These are phyloP conservation scores for Enteromius thamalakanensis DNA, from an alignment of 2,797 vertebrate species.

Conservation along the genomic window DNA sequence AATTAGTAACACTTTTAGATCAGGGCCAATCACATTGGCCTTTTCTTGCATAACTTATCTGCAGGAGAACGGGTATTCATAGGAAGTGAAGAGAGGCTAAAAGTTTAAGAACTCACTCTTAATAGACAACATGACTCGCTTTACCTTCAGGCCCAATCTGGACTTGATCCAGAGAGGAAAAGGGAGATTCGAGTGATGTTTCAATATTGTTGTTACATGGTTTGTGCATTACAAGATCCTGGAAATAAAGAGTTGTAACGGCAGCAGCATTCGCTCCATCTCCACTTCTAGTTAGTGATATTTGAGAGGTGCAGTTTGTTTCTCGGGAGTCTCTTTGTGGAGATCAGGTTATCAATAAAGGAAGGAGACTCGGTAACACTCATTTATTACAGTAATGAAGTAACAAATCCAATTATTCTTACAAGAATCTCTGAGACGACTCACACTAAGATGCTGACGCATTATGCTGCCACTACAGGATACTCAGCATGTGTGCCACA, in stretches of 20 bases:
- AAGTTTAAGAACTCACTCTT: conserved; percentile 60
- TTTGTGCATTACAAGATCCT: neutral
- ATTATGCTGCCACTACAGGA: neutral
- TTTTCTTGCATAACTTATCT: conserved; percentile 82
- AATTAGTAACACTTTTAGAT: conserved; percentile 97
- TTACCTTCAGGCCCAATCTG: conserved; percentile 20
- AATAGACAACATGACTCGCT: conserved; percentile 56
- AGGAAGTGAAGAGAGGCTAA: conserved; percentile 58
- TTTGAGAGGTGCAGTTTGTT: conserved; percentile 23
- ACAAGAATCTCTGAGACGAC: neutral
- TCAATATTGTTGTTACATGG: neutral
- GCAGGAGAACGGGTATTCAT: conserved; percentile 66
- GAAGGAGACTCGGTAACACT: conserved; percentile 18
- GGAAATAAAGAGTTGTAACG: neutral
- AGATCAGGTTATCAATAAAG: conserved; percentile 37
- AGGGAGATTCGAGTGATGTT: neutral
- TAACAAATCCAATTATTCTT: conserved; percentile 23
- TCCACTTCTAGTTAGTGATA: neutral
- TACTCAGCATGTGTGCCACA: neutral
- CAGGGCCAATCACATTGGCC: conserved; percentile 87
- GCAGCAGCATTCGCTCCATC: neutral
- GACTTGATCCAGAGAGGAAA: neutral
- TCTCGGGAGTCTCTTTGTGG: neutral
- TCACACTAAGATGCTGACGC: neutral
- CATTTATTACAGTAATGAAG: conserved; percentile 37